Conservation (phyloP, 2,113 vertebrate genomes). For the Megaleporinus macrocephalus region DNA sequence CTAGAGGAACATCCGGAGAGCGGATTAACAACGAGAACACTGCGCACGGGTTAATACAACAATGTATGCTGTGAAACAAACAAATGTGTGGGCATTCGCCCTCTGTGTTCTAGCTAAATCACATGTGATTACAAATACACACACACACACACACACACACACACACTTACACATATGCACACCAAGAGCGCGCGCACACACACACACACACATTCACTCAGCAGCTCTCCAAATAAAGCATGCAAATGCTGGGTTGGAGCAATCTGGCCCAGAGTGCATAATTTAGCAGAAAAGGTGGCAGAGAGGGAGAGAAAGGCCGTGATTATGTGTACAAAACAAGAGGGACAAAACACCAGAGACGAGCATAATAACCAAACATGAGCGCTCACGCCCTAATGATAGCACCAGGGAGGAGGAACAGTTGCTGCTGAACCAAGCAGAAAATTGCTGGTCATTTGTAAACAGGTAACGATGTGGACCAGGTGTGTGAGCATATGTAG, state of each 20-base stretch:
- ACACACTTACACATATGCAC: neutral
- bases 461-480: conserved; percentile 92
- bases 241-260: conserved; percentile 67
- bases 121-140: conserved; percentile 25
- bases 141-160: conserved; percentile 60
- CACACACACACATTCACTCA: conserved; percentile 39
- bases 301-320: conserved; percentile 88
- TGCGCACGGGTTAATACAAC: conserved; percentile 40
- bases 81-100: conserved; percentile 27
- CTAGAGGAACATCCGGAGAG: neutral
- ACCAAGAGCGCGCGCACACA: conserved; percentile 24
- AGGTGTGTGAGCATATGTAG: conserved; percentile 90
- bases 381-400: conserved; percentile 99
- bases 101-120: neutral
- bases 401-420: conserved; percentile 90
- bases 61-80: conserved; percentile 35
- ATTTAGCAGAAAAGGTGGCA: conserved; percentile 91
- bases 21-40: conserved; percentile 25
- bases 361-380: conserved; percentile 89
- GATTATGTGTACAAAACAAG: conserved; percentile 88
- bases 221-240: conserved; percentile 52
- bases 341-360: conserved; percentile 85
- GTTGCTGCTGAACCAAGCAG: conserved; percentile 98
- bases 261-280: conserved; percentile 89
- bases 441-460: conserved; percentile 97